A percentile compares a stretch with the other conserved stretches of the same genome.
These are phyloP conservation scores for Dicentrarchus labrax DNA, from an alignment of 2,113 vertebrate species.

Conservation along the genomic window DNA sequence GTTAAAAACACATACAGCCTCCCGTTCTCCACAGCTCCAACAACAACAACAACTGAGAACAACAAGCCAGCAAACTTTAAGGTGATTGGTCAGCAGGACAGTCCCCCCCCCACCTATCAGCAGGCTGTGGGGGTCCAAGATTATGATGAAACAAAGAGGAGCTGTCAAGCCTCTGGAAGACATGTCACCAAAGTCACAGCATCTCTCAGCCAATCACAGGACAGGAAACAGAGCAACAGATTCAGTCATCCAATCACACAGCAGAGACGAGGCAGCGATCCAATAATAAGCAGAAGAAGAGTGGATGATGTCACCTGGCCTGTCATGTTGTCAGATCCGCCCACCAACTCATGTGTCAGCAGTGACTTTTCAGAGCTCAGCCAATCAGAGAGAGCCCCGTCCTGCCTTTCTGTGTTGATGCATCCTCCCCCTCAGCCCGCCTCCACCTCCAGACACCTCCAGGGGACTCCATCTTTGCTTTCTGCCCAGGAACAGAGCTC, in stretches of 20 bases:
- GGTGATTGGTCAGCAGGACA: conserved; percentile 37
- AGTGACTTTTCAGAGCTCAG: background rate
- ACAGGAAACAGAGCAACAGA: conserved; percentile 35
- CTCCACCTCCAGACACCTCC: background rate
- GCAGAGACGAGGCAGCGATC: conserved; percentile 52
- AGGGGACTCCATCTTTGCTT: background rate
- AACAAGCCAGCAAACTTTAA: conserved; percentile 30
- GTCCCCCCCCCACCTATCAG: conserved; percentile 46
- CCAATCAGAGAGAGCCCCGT: conserved; percentile 20
- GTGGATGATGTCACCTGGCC: conserved; percentile 3
- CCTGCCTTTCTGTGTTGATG: background rate
- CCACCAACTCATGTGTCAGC: background rate
- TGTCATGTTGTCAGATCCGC: background rate
- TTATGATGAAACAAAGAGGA: conserved; percentile 39
- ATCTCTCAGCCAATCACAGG: conserved; percentile 61
- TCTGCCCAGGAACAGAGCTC: conserved; percentile 34
- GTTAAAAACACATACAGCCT: conserved; percentile 87
- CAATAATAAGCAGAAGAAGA: conserved; percentile 13
- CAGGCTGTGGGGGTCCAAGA: conserved; percentile 59
- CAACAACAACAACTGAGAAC: background rate
- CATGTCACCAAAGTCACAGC: conserved; percentile 24
- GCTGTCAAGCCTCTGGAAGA: conserved; percentile 5
- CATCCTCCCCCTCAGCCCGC: background rate
- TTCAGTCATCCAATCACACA: conserved; percentile 41
- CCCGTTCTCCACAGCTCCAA: conserved; percentile 66